Evolutionary conservation across 2,113 vertebrate species (phyloP).

Genomic region (Nibea coibor): DNA sequence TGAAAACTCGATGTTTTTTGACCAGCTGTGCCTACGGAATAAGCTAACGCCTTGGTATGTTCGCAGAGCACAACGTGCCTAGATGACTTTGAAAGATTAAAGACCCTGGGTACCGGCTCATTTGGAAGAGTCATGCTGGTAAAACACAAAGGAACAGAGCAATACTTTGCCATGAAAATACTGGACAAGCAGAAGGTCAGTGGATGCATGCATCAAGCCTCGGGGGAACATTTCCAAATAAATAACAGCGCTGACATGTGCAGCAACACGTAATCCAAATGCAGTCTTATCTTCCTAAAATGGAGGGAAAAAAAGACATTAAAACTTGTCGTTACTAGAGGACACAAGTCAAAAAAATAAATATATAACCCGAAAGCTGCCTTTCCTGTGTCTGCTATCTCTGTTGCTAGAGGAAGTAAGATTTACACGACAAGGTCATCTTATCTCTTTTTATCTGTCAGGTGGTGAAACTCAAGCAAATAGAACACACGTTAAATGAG

Average conservation of each 20-base stretch:
- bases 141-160: conserved; percentile 97
- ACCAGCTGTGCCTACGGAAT: background rate
- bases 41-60: conserved; percentile 23
- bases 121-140: conserved; percentile 99
- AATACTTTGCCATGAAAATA: conserved; percentile 99
- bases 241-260: background rate
- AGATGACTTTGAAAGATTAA: conserved; percentile 98
- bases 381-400: conserved; percentile 11
- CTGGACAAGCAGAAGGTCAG: conserved; percentile 99
- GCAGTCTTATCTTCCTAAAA: background rate
- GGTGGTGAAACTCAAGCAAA: conserved; percentile 99
- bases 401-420: conserved; percentile 17
- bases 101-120: conserved; percentile 98
- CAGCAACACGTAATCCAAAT: conserved; percentile 6
- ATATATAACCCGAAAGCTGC: conserved; percentile 19
- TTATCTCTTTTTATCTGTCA: conserved; percentile 71
- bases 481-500: conserved; percentile 99
- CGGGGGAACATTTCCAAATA: conserved; percentile 3
- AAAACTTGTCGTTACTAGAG: conserved; percentile 2
- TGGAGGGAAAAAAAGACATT: background rate
- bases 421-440: conserved; percentile 37
- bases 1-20: background rate
- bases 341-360: conserved; percentile 17
- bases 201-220: conserved; percentile 34
- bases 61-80: conserved; percentile 94